phyloP scores from a whole-genome alignment of 2,113 vertebrate species.

The Hiodon tergisus region DNA sequence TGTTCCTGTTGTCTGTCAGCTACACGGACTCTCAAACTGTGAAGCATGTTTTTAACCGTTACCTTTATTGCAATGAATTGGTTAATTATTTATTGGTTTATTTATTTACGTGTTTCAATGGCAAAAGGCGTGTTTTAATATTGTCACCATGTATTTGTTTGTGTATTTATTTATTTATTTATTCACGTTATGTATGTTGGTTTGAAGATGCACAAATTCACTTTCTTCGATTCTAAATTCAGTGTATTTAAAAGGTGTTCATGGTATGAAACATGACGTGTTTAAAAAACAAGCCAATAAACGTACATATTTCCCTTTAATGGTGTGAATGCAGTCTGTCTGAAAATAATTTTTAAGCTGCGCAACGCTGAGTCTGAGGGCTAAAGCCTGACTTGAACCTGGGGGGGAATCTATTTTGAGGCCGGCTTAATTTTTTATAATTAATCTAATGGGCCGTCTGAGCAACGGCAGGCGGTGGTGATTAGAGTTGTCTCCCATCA shows the following conservation, averaged over 20 bases:
- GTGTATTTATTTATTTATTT: slow-evolving; percentile 24
- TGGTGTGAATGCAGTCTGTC: too few species aligned
- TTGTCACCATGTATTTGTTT: slow-evolving; percentile 6
- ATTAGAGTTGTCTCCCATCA: too few species aligned
- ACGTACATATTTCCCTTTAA: too few species aligned
- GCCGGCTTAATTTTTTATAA: too few species aligned
- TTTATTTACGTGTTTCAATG: not conserved
- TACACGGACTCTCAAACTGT: not conserved
- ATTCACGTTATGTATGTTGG: slow-evolving; percentile 8
- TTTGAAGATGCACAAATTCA: slow-evolving; percentile 21
- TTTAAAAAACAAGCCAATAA: not conserved
- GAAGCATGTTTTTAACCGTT: slow-evolving; percentile 5
- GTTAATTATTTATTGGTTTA: slow-evolving; percentile 13
- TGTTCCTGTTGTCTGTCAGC: not conserved
- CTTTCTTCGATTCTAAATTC: not conserved
- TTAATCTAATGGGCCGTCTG: too few species aligned
- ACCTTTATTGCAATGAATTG: not conserved
- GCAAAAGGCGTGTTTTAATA: not conserved
- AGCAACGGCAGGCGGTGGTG: too few species aligned
- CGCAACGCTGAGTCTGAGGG: too few species aligned
- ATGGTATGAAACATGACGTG: not conserved
- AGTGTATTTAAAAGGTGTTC: not conserved
- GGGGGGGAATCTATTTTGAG: too few species aligned
- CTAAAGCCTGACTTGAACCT: too few species aligned
- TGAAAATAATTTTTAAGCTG: too few species aligned